Evolutionary conservation across 2,113 vertebrate genomes (phyloP).

Genomic region (Pelmatolapia mariae): DNA sequence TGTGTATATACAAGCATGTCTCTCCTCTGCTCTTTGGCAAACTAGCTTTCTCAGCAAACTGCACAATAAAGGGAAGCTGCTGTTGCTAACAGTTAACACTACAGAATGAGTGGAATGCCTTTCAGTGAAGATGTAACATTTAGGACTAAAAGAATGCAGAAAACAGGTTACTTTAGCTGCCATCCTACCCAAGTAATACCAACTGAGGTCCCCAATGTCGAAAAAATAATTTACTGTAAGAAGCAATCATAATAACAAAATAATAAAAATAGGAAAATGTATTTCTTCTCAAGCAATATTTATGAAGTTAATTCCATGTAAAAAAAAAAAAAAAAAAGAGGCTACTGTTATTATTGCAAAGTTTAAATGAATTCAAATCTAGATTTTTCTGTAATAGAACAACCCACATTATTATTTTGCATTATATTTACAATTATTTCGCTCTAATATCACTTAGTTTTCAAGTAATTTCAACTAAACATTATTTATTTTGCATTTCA

Average conservation of each 20-base stretch:
- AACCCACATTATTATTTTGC: background rate
- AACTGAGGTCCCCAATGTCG: background rate
- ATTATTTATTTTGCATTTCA: background rate
- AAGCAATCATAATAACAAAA: background rate
- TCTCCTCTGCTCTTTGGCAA: background rate
- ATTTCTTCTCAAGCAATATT: background rate
- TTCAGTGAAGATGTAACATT: background rate
- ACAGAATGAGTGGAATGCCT: background rate
- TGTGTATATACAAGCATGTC: background rate
- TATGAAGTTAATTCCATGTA: background rate
- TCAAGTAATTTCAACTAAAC: background rate
- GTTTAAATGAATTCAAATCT: background rate
- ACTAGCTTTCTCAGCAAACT: background rate
- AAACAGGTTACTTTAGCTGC: background rate
- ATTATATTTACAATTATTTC: background rate
- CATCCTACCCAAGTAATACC: background rate
- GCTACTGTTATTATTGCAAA: background rate
- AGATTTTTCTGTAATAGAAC: background rate
- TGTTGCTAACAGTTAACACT: background rate
- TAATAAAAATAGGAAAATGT: background rate
- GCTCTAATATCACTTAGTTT: background rate
- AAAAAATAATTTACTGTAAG: background rate
- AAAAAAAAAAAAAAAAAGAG: background rate
- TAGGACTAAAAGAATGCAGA: background rate
- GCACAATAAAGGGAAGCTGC: background rate